Evolutionary conservation across 2,888 invertebrate species (phyloP).

Genomic region (Eupithecia tripunctaria): DNA sequence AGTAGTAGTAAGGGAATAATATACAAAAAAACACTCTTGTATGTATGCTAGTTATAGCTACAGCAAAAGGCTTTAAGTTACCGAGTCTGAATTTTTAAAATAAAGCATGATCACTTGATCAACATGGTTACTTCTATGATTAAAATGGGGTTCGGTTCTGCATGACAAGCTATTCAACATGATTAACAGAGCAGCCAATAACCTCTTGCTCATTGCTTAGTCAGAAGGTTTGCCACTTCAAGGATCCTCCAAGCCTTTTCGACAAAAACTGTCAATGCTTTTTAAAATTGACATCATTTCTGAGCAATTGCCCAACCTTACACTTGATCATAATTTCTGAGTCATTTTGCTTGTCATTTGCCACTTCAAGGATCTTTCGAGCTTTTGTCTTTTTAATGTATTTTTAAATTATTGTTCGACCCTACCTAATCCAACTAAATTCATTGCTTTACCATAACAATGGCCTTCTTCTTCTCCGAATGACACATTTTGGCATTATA

Average conservation of each 20-base stretch:
- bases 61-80: neutral
- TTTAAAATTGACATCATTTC: neutral
- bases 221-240: slow-evolving; percentile 6
- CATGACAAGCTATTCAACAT: slow-evolving; percentile 2
- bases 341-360: slow-evolving; percentile 12
- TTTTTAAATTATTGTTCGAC: too few species aligned
- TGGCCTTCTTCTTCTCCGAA: too few species aligned
- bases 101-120: neutral
- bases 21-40: neutral
- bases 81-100: neutral
- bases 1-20: neutral
- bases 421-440: too few species aligned
- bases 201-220: slow-evolving; percentile 13
- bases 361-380: slow-evolving; percentile 14
- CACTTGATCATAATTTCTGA: slow-evolving; percentile 13
- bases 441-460: too few species aligned
- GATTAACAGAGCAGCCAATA: neutral
- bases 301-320: slow-evolving; percentile 8
- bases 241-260: neutral
- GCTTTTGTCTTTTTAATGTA: neutral
- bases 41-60: neutral
- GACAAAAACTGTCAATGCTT: neutral
- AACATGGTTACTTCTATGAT: neutral
- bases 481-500: too few species aligned
- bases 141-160: neutral